phyloP scores from a whole-genome alignment of 1,140 invertebrate species.

The Drosophila nikananu region DNA sequence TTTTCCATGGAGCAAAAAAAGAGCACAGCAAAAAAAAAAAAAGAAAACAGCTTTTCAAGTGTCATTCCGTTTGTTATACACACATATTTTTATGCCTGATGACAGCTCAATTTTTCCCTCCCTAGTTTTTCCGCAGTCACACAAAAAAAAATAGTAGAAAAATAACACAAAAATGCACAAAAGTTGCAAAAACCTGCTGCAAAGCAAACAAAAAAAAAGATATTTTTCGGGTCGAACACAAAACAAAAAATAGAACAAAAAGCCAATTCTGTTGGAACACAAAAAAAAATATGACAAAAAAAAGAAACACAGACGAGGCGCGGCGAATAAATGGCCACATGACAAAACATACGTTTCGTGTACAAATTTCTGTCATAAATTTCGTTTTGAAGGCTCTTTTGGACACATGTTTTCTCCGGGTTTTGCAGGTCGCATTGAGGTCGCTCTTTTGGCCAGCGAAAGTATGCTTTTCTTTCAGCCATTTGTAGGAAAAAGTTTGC shows the following conservation, averaged over 20 bases:
- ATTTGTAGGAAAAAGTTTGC: neutral
- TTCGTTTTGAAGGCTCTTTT: conserved; percentile 62
- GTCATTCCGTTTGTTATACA: conserved; percentile 60
- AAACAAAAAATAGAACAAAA: conserved; percentile 62
- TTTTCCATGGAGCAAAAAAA: neutral
- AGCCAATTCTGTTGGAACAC: conserved; percentile 52
- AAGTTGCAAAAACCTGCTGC: conserved; percentile 42
- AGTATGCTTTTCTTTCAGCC: neutral
- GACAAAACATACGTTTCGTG: conserved; percentile 79
- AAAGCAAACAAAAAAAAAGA: conserved; percentile 15
- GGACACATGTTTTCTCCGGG: conserved; percentile 9
- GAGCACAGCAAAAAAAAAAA: too few relatives aligned
- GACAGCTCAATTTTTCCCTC: conserved; percentile 72
- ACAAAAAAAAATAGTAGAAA: conserved; percentile 27
- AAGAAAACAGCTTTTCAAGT: conserved; percentile 41
- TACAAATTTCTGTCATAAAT: conserved; percentile 77
- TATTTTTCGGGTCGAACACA: conserved; percentile 45
- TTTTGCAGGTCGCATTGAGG: neutral
- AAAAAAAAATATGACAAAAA: conserved; percentile 31
- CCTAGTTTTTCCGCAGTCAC: conserved; percentile 49
- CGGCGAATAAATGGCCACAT: conserved; percentile 74
- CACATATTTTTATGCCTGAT: conserved; percentile 66
- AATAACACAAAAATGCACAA: conserved; percentile 37
- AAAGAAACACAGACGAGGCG: conserved; percentile 24
- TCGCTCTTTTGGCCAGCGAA: neutral